These are phyloP conservation scores for Auanema sp. DNA, from an alignment of 2,888 invertebrate species.

Conservation along the genomic window DNA sequence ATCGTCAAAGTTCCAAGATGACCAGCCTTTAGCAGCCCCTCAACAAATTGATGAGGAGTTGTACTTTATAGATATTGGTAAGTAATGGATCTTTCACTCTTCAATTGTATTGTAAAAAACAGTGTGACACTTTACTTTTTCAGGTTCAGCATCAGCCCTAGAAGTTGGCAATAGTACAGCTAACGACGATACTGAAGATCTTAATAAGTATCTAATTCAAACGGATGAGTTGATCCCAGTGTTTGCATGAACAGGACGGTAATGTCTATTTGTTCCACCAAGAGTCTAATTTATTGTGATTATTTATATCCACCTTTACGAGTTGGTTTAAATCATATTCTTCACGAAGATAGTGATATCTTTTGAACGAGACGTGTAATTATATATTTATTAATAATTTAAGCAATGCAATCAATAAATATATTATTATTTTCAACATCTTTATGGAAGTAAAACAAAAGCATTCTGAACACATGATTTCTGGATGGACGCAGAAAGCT, in stretches of 20 bases:
- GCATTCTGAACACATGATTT: too few relatives aligned
- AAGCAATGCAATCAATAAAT: too few relatives aligned
- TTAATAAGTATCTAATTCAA: conserved; percentile 47
- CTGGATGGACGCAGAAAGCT: too few relatives aligned
- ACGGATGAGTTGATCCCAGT: conserved; percentile 48
- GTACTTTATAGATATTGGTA: conserved; percentile 52
- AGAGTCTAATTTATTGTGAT: not conserved
- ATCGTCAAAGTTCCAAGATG: conserved; percentile 42
- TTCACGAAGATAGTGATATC: not conserved
- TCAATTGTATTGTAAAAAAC: not conserved
- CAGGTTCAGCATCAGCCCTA: conserved; percentile 24
- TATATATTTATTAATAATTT: too few relatives aligned
- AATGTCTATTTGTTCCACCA: not conserved
- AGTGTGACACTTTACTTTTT: conserved; percentile 5
- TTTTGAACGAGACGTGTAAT: too few relatives aligned
- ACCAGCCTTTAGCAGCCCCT: conserved; percentile 23
- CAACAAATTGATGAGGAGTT: conserved; percentile 44
- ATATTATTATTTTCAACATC: too few relatives aligned
- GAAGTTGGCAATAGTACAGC: conserved; percentile 32
- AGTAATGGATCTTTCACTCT: conserved; percentile 8
- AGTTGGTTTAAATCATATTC: conserved; percentile 3
- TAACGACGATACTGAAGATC: conserved; percentile 36
- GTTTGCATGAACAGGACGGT: conserved; percentile 33
- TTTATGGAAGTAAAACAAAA: too few relatives aligned
- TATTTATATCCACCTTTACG: not conserved